Percentiles rank a stretch among this genome's conserved stretches.
Conservation (phyloP, 64 coral and sea anemone genomes). For the Dendronephthya gigantea region DNA sequence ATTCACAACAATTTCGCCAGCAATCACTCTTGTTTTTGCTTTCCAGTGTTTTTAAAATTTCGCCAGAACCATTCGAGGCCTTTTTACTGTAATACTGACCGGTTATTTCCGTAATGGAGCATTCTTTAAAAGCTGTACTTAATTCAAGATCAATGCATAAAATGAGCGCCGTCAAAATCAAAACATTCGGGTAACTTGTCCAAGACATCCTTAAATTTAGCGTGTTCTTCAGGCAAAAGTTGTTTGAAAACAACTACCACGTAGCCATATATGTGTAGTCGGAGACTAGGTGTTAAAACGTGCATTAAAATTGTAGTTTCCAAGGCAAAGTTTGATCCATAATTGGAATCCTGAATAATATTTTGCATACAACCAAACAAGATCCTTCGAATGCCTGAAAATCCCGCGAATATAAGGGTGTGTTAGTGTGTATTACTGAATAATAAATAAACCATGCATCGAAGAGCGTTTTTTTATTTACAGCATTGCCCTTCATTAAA, state of each 20-base stretch:
- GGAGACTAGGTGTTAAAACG: not conserved
- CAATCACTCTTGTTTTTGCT: not conserved
- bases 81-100: not conserved
- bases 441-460: no score
- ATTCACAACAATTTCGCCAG: not conserved
- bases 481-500: no score
- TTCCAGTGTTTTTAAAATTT: not conserved
- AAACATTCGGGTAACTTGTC: not conserved
- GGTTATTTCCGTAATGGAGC: not conserved
- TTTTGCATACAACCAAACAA: not conserved
- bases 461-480: no score
- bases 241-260: not conserved
- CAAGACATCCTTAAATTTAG: not conserved
- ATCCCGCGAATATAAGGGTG: not conserved
- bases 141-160: not conserved
- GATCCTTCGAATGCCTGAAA: not conserved
- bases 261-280: not conserved
- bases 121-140: not conserved
- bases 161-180: not conserved
- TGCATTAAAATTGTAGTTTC: not conserved
- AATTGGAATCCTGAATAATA: not conserved
- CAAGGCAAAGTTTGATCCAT: not conserved
- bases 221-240: not conserved
- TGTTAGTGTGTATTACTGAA: no score
- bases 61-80: not conserved